Evolutionary conservation across 2,888 invertebrate species (phyloP), one percentile per base, ranked within the genome.

Genomic region (Rotaria sp.): DNA sequence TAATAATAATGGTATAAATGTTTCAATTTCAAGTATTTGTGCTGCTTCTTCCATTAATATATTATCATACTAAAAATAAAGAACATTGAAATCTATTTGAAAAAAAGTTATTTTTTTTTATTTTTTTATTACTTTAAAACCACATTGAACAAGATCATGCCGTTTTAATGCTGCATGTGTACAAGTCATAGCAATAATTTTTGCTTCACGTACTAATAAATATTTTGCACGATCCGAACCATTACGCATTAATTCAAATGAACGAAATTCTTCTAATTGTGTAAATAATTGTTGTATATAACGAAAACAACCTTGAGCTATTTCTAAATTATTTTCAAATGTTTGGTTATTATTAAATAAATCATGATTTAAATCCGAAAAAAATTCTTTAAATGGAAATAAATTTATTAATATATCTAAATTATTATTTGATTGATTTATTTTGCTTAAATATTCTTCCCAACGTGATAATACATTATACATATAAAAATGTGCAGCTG

Each of bases 111-210:
- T 11, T 67, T 67, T 30, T n/a, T n/a, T 67, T 91, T 2, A 18
- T 21, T 67, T 30, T 67, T 67, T 26, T 57, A 15, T 67, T 67
- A 67, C 67, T 92, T 91, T 92, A 93, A 91, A 92, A 26, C 94
- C 95, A 91, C 96, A 94, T 90, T 96, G 95, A 0, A 99, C 98
- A 8, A 99, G 93, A 91, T 99, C 99, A 85, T 96, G 94, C 50
- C 99, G 93, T 90, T 98, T 97, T 24, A 99, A 93, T 0, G 99
- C 99, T 1, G 99, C 99, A 91, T 99, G 99, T 0, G 99, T 99
- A 92, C 99, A 99, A 0, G 99, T 99, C 99, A 99, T 99, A 1
- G 99, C 99, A 89, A 99, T 99, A 86, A 99, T 97, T 92, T 98
- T 99, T 0, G 99, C 98, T 91, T 99, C 99, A 90, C 97, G 96